phyloP scores from a whole-genome alignment of 2,888 invertebrate genomes.

The Drosophila suboccidentalis region DNA sequence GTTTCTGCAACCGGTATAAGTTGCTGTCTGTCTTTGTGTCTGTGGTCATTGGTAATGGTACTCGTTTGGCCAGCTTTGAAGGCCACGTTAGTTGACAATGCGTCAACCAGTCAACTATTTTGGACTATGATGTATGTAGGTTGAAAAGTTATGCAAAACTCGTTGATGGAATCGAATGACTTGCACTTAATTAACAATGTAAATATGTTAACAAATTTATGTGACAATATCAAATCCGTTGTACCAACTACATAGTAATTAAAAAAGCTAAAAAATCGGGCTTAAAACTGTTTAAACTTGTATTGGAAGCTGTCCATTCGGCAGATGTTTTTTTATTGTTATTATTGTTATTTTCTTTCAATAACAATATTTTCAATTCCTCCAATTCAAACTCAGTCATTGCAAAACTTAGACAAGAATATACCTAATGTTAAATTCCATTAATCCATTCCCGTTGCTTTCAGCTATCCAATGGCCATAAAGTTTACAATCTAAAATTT shows the following conservation, averaged over 20 bases:
- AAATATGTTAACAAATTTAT: slow-evolving; percentile 15
- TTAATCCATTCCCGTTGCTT: neutral
- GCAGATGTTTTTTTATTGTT: too few relatives aligned
- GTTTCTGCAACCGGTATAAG: slow-evolving; percentile 29
- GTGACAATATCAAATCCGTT: neutral
- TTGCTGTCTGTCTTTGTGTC: slow-evolving; percentile 6
- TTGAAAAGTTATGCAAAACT: slow-evolving; percentile 50
- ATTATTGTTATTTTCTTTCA: too few relatives aligned
- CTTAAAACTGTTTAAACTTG: too few relatives aligned
- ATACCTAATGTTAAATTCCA: neutral
- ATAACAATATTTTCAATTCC: too few relatives aligned
- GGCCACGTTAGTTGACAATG: slow-evolving; percentile 45
- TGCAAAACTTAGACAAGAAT: neutral
- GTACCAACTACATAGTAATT: too few relatives aligned
- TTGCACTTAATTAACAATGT: slow-evolving; percentile 43
- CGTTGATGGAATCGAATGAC: slow-evolving; percentile 36
- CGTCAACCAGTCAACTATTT: slow-evolving; percentile 39
- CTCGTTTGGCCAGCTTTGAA: slow-evolving; percentile 51
- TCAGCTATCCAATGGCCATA: neutral
- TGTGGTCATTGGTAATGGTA: slow-evolving; percentile 43
- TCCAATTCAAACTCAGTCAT: neutral
- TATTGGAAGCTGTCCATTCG: too few relatives aligned
- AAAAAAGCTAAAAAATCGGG: too few relatives aligned
- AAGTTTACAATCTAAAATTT: neutral
- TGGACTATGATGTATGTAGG: slow-evolving; percentile 32